These are phyloP conservation scores for Conchocele bisecta DNA, from an alignment of 2,888 invertebrate species.

Conservation along the genomic window DNA sequence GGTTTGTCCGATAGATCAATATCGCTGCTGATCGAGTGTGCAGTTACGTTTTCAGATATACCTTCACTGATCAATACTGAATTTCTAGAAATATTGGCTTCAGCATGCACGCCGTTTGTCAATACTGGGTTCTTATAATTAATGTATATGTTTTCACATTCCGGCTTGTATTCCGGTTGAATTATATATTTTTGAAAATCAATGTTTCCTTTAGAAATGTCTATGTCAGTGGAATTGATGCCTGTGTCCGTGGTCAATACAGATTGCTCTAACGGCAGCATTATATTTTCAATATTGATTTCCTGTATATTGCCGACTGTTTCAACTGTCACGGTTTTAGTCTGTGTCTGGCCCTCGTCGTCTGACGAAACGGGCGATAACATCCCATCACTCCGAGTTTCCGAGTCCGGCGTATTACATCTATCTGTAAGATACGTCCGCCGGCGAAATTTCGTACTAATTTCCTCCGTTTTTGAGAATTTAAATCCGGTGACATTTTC, in stretches of 20 bases:
- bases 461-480: conserved; percentile 62
- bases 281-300: too few relatives aligned
- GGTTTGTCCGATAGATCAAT: too few relatives aligned
- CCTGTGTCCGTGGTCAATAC: too few relatives aligned
- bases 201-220: conserved; percentile 14
- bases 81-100: too few relatives aligned
- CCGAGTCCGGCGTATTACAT: conserved; percentile 43
- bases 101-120: too few relatives aligned
- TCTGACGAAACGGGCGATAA: conserved; percentile 51
- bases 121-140: too few relatives aligned
- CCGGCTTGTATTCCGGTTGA: conserved; percentile 34
- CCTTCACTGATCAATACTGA: conserved; percentile 35
- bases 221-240: too few relatives aligned
- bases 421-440: conserved; percentile 63
- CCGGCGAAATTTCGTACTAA: conserved; percentile 50
- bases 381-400: conserved; percentile 41
- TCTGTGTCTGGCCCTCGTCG: conserved; percentile 52
- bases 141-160: too few relatives aligned
- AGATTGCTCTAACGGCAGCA: too few relatives aligned
- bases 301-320: too few relatives aligned
- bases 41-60: conserved; percentile 6
- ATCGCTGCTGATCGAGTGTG: too few relatives aligned
- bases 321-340: too few relatives aligned
- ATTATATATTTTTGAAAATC: conserved; percentile 60
- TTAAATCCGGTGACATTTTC: conserved; percentile 57